phyloP scores from a whole-genome alignment of 64 coral and sea anemone species.

The Pachyseris speciosa region DNA sequence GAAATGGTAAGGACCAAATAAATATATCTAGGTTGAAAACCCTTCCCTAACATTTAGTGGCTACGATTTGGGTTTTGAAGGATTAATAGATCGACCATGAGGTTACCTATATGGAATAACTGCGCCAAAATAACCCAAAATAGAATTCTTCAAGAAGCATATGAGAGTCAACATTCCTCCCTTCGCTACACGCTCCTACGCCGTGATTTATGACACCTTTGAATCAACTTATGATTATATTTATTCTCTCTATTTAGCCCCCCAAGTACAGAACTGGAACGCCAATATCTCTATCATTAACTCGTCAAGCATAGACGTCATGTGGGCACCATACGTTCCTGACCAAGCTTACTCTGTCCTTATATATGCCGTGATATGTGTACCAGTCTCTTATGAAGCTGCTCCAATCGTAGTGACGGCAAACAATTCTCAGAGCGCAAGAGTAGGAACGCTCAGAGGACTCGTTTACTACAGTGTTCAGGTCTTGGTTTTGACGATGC shows the following conservation, averaged over 20 bases:
- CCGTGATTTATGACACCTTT: too few species aligned
- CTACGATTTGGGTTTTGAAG: too few species aligned
- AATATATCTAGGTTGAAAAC: too few species aligned
- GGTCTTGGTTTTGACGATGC: background rate
- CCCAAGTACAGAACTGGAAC: background rate
- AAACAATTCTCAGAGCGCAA: background rate
- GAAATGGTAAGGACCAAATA: too few species aligned
- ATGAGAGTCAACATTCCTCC: too few species aligned
- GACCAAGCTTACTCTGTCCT: background rate
- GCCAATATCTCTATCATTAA: background rate
- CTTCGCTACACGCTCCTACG: too few species aligned
- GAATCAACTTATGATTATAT: too few species aligned
- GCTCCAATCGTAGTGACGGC: background rate
- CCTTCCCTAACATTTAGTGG: too few species aligned
- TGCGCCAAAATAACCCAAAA: too few species aligned
- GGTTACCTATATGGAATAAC: too few species aligned
- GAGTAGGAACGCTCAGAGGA: background rate
- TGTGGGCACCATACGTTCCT: background rate
- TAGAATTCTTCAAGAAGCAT: too few species aligned
- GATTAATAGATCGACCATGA: too few species aligned
- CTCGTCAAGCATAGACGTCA: background rate
- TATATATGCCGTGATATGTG: background rate
- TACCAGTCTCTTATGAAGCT: background rate
- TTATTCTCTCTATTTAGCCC: background rate
- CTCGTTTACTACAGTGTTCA: background rate